Base-by-base conservation (phyloP, 2,888 invertebrate species). In the Cancer borealis region DNA sequence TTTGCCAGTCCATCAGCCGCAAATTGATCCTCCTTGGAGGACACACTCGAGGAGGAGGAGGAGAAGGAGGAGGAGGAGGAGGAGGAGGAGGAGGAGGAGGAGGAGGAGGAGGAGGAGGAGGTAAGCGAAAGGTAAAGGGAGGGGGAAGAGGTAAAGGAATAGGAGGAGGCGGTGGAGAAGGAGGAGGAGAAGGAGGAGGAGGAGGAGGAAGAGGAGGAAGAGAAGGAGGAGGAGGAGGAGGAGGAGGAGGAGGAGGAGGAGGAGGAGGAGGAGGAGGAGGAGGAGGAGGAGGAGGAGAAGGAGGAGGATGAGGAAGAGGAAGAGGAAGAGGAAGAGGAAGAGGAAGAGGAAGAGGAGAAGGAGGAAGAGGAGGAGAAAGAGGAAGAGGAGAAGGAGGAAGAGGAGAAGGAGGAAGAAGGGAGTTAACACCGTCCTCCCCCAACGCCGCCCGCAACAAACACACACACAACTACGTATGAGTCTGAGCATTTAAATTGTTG, bases 261-360 rank as follows among this genome's bases (percentile, higher is more conserved):
- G 26, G 73, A 79, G 73, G 73, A 79, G 73, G 66, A 66, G 66
- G 66, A 66, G 66, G 66, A 66, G 66, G 66, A 66, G 49, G 49
- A 6, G 3, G 54, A 14, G 8, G 54, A 54, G 8, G 10, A 54
- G 10, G 14, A 54, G 2, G 54, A 54, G 2, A 14, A 54, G 2
- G 54, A 54, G 2, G 54, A 54, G 1, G 54, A 10, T 54, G 10
- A 3, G 8, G 54, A 54, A 4, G 54, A 54, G 2, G 10, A 54
- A 1, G 54, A 54, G 8, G 54, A 54, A 12, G 54, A 54, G 8
- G 54, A 54, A 1, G 54, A 54, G 3, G 54, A 54, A 1, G 54
- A 54, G 3, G 54, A 54, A 1, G 10, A 54, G 3, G 54, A 54
- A 1, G 54, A 54, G 3, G 54, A 54, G 3, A 14, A 54, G 3